phyloP scores from a whole-genome alignment of 2,888 invertebrate genomes.

The Protonemura montana region DNA sequence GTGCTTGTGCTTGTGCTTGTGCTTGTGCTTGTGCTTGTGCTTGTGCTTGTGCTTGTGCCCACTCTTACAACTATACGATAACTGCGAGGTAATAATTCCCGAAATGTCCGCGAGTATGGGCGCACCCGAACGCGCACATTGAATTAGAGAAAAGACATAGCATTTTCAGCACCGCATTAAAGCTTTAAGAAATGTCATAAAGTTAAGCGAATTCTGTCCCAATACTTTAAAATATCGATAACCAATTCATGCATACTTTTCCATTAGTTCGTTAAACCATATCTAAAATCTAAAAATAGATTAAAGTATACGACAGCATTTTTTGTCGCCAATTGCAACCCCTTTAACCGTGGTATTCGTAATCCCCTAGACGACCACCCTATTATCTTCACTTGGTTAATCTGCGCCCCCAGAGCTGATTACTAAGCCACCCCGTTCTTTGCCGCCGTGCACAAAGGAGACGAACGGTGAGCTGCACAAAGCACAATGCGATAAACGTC shows the following conservation, averaged over 20 bases:
- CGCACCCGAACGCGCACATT: not conserved
- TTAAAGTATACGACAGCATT: constrained; percentile 32
- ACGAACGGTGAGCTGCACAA: constrained; percentile 15
- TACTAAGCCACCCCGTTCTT: constrained; percentile 41
- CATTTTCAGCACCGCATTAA: not conserved
- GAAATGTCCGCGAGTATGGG: not conserved
- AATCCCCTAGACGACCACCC: constrained; percentile 23
- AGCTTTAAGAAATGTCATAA: not conserved
- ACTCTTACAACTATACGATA: too few species aligned
- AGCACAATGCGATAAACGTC: constrained; percentile 36
- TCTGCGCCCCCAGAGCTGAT: constrained; percentile 19
- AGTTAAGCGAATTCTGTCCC: not conserved
- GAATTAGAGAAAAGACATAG: not conserved
- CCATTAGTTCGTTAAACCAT: constrained; percentile 21
- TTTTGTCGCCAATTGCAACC: constrained; percentile 28
- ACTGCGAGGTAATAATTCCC: too few species aligned
- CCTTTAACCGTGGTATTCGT: constrained; percentile 7
- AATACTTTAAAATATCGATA: constrained; percentile 21
- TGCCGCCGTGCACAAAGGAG: constrained; percentile 21
- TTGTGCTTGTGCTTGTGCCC: too few species aligned
- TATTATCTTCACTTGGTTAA: constrained; percentile 41
- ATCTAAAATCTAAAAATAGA: constrained; percentile 21
- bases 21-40: too few species aligned
- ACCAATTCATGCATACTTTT: constrained; percentile 33
- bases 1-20: too few species aligned